Evolutionary conservation across 2,797 vertebrate species (phyloP).

Genomic region (Poeciliopsis infans): DNA sequence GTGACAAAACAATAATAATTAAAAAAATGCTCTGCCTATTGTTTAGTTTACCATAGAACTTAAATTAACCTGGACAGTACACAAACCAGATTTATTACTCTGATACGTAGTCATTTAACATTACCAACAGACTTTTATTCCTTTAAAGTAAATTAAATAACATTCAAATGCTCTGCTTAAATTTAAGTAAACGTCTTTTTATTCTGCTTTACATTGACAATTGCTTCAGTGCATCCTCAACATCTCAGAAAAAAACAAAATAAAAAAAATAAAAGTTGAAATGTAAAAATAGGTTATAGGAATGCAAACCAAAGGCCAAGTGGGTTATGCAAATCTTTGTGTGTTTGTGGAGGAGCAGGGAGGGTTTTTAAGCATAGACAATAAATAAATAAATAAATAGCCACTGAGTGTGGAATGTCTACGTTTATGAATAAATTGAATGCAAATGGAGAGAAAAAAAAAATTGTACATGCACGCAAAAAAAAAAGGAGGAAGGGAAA

Average conservation of each 20-base stretch:
- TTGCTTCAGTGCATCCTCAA: constrained; percentile 84
- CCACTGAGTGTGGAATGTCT: constrained; percentile 89
- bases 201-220: constrained; percentile 85
- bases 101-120: constrained; percentile 62
- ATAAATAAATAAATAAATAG: constrained; percentile 99
- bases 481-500: constrained; percentile 10
- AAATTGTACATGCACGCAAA: constrained; percentile 45
- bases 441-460: constrained; percentile 76
- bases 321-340: constrained; percentile 73
- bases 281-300: constrained; percentile 81
- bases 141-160: constrained; percentile 75
- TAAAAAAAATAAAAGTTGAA: constrained; percentile 58
- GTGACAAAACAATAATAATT: constrained; percentile 64
- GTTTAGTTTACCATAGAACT: constrained; percentile 81
- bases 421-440: constrained; percentile 93
- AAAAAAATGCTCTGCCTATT: constrained; percentile 70
- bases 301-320: constrained; percentile 84
- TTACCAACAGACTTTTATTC: constrained; percentile 54
- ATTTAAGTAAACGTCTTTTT: constrained; percentile 83
- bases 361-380: constrained; percentile 84
- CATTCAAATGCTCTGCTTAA: constrained; percentile 82
- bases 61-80: constrained; percentile 86
- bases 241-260: constrained; percentile 72
- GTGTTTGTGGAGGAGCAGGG: background rate
- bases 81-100: constrained; percentile 72